Base-by-base conservation (phyloP, 2,888 invertebrate species). In the Drosophila anceps region DNA sequence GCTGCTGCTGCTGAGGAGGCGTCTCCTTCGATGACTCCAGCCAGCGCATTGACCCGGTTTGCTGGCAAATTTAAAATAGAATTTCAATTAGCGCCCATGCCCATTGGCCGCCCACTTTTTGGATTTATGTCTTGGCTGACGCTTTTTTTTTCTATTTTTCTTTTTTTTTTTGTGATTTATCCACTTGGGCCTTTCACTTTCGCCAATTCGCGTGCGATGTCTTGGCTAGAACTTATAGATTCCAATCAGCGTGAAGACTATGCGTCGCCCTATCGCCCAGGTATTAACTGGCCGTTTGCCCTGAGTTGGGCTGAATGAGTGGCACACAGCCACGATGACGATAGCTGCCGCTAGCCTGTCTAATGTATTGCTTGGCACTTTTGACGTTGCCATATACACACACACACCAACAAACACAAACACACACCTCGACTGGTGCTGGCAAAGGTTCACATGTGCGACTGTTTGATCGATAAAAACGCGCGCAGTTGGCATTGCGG, bases 341-440 rank as follows among this genome's bases (percentile, higher is more conserved):
- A 35, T 46, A 12, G 24, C 29, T 58, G 62, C 51, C 58, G 61
- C 43, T 64, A 64, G 54, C 73, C 75, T 77, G 77, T 77, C 75
- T 81, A 80, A 81, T 83, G 77, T 63, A 69, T 81, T 78, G 76
- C 75, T 84, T 88, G 85, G 71, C 88, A 82, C 87, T 84, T 82
- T 80, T 82, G 78, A 84, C 88, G 85, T 87, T 87, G 83, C 85
- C 87, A 78, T 68, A 71, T 64, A 67, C 53, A 68, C 73, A 66
- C 24, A 54, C 20, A 39, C 41, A 66, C 75, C 41, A n/a, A 54
- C 20, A 39, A 31, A 33, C 15, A 51, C 41, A 61, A 15, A 24
- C 27, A 58, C 27, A 53, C 48, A 58, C 43, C 43, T 61, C 55
- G 41, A 51, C 44, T 46, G 33, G 20, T n/a, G 53, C 63, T 35